Evolutionary conservation across 2,797 vertebrate species (phyloP).

Genomic region (Otolemur crassicaudatus): DNA sequence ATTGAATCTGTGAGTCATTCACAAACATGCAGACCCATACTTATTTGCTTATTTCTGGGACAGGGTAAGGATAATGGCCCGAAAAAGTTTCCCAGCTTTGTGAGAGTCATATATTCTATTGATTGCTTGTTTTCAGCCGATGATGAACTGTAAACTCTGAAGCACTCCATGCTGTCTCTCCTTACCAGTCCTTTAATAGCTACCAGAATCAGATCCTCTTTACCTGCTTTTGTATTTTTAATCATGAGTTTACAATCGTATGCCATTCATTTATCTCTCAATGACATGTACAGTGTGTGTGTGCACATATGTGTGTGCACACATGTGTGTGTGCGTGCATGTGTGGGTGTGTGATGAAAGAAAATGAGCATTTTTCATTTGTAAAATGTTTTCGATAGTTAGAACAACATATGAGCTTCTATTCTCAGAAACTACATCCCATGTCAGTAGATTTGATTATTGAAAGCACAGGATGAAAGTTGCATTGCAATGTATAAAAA

Average conservation of each 20-base stretch:
- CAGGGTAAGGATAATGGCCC: background rate
- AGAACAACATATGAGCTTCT: background rate
- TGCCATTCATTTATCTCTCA: background rate
- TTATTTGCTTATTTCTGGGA: background rate
- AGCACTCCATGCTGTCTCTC: background rate
- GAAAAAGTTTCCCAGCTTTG: background rate
- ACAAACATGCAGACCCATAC: background rate
- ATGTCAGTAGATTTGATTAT: slow-evolving; percentile 55
- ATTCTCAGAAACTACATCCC: slow-evolving; percentile 48
- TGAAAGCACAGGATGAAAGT: slow-evolving; percentile 2
- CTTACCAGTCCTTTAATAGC: background rate
- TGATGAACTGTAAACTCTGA: background rate
- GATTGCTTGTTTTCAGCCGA: background rate
- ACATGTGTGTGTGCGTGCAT: too few species aligned
- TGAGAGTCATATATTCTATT: background rate
- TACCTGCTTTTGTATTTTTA: background rate
- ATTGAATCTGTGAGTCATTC: slow-evolving; percentile 62
- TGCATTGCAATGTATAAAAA: slow-evolving; percentile 38
- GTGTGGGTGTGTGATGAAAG: background rate
- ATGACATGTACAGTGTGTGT: background rate
- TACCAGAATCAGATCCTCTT: background rate
- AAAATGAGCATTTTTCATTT: slow-evolving; percentile 47
- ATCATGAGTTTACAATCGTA: background rate
- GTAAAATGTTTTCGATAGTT: slow-evolving; percentile 65
- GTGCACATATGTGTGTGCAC: too few species aligned